Base-by-base conservation (phyloP, 1,140 invertebrate genomes). In the Sycophaga agraensis region DNA sequence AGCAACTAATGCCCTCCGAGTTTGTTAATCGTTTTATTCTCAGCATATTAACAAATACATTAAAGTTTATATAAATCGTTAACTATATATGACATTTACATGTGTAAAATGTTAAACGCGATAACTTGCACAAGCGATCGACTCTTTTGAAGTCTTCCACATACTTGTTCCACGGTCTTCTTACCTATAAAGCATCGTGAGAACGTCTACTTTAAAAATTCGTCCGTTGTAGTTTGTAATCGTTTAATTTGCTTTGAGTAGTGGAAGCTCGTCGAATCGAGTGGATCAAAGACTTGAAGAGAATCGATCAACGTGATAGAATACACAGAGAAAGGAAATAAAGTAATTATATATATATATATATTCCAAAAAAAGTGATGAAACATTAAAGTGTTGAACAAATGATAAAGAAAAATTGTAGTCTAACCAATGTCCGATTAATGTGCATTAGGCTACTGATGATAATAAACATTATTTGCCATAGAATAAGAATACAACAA, bases 1-100 rank as follows among this genome's bases (percentile, higher is more conserved):
- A 63, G 59, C 42, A 58, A 68, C 37, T 50, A 46, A 63, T 66
- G 59, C 55, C 64, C 60, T 69, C 65, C 59, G 64, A 43, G 45
- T 61, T 61, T 62, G 12, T 26, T 48, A 16, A 37, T 46, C 17
- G 37, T 8, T 31, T 17, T 53, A 12, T 42, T 42, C 14, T 28
- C 28, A 9, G 2, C 9, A 54, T 42, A n/a, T n/a, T 26, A 17
- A 5, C 2, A 31, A 11, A 3, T 42, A 21, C n/a, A 37, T 2
- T 51, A 16, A 2, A 37, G 22, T 51, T 39, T 51, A 16, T 51
- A 51, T 51, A 37, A 9, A 39, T 39, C 34, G 19, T 37, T 50
- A 16, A 28, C 12, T 11, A 35, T 50, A 21, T 14, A 8, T 31
- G 19, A 34, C 16, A 6, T 34, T 8, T 40, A 55, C 26, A 54